Percentiles rank a stretch among this genome's conserved stretches.
These are phyloP conservation scores for Leptinotarsa haldemani DNA, from an alignment of 2,888 invertebrate species.

Conservation along the genomic window DNA sequence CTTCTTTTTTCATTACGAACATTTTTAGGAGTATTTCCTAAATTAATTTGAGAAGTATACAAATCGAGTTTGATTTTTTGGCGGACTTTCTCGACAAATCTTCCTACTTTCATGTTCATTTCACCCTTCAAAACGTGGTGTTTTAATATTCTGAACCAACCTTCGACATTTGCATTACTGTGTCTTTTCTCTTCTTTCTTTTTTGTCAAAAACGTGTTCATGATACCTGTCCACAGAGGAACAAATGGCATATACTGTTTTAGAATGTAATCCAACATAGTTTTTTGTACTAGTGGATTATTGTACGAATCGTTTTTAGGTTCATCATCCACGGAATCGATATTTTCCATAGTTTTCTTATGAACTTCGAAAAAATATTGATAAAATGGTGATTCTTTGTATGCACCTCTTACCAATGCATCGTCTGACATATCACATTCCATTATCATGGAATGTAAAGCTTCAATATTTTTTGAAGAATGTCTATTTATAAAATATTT, in stretches of 20 bases:
- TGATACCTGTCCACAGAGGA: not conserved
- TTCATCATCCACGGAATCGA: too few species aligned
- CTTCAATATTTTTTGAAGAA: not conserved
- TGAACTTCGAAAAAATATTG: too few species aligned
- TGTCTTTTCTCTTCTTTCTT: not conserved
- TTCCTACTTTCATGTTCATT: too few species aligned
- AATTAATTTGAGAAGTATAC: too few species aligned
- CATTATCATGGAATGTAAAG: too few species aligned
- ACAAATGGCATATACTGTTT: not conserved
- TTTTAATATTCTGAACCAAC: not conserved
- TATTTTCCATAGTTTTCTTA: too few species aligned
- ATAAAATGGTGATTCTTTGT: too few species aligned
- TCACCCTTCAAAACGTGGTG: not conserved
- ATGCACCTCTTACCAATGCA: too few species aligned
- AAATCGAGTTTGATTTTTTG: not conserved
- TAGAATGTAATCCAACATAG: not conserved
- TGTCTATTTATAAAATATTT: not conserved
- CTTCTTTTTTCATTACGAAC: not conserved
- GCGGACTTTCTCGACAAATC: not conserved
- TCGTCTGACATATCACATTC: too few species aligned
- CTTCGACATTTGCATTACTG: not conserved
- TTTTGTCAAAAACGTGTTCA: not conserved
- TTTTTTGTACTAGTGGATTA: too few species aligned
- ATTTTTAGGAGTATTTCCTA: not conserved
- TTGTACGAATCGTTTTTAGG: too few species aligned